Percentiles rank a stretch among this genome's conserved stretches.
Conservation (phyloP, 2,113 vertebrate genomes). For the Ameiurus melas region DNA sequence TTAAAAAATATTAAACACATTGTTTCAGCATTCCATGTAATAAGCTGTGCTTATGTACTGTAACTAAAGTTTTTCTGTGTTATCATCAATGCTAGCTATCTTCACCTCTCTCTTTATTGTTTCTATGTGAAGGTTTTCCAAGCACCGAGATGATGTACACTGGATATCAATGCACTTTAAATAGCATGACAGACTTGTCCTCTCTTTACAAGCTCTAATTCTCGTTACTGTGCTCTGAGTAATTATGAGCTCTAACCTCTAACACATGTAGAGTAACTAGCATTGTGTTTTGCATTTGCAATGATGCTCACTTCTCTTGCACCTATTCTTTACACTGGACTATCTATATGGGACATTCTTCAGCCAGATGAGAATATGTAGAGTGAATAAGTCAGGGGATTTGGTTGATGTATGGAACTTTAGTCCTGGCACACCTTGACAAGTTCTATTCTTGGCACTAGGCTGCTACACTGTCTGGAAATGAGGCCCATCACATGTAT, state of each 20-base stretch:
- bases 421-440: conserved; percentile 68
- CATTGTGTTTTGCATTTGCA: not conserved
- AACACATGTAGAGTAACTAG: not conserved
- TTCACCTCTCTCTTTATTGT: not conserved
- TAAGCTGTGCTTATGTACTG: not conserved
- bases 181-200: not conserved
- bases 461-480: conserved; percentile 52
- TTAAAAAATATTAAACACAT: not conserved
- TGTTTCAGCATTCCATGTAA: not conserved
- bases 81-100: not conserved
- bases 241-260: not conserved
- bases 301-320: not conserved
- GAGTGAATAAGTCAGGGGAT: conserved; percentile 48
- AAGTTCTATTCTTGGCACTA: conserved; percentile 65
- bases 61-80: not conserved
- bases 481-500: conserved; percentile 28
- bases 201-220: not conserved
- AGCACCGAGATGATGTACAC: too few relatives aligned
- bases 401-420: conserved; percentile 59
- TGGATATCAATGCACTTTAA: not conserved
- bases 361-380: conserved; percentile 17
- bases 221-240: not conserved
- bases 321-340: not conserved
- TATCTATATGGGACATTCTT: not conserved
- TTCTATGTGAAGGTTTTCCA: not conserved